phyloP scores from a whole-genome alignment of 2,797 vertebrate genomes.

The Pyrocephalus nanus region DNA sequence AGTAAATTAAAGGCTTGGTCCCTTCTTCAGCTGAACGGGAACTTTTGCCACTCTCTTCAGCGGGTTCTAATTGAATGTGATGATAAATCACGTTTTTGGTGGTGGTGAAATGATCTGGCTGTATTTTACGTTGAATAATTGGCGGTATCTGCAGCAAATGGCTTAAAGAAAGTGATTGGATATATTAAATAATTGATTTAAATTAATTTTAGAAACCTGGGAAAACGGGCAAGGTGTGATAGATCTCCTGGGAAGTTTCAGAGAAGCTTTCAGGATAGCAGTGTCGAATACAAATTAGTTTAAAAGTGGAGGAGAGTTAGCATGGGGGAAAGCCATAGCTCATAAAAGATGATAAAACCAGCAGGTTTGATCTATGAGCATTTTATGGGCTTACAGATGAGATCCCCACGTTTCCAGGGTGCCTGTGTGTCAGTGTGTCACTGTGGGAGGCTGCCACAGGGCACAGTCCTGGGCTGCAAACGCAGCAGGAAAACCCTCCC shows the following conservation, averaged over 20 bases:
- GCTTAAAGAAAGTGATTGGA: conserved; percentile 34
- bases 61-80: conserved; percentile 44
- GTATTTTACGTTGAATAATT: conserved; percentile 53
- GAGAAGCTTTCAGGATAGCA: background rate
- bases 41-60: background rate
- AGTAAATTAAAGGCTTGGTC: conserved; percentile 14
- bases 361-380: background rate
- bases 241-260: conserved; percentile 33
- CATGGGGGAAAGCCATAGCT: background rate
- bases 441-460: background rate
- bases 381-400: background rate
- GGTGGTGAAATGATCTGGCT: conserved; percentile 15
- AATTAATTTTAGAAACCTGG: conserved; percentile 41
- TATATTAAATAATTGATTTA: conserved; percentile 23
- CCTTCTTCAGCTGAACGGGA: background rate
- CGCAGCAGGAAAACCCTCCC: background rate
- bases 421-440: background rate
- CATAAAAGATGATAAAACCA: conserved; percentile 9
- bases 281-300: conserved; percentile 31
- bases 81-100: conserved; percentile 43
- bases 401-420: background rate
- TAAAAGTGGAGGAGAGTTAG: background rate
- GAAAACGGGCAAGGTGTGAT: conserved; percentile 37
- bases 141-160: conserved; percentile 31
- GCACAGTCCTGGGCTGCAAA: background rate